phyloP scores from a whole-genome alignment of 1,140 invertebrate species.

The Pachypsylla venusta region DNA sequence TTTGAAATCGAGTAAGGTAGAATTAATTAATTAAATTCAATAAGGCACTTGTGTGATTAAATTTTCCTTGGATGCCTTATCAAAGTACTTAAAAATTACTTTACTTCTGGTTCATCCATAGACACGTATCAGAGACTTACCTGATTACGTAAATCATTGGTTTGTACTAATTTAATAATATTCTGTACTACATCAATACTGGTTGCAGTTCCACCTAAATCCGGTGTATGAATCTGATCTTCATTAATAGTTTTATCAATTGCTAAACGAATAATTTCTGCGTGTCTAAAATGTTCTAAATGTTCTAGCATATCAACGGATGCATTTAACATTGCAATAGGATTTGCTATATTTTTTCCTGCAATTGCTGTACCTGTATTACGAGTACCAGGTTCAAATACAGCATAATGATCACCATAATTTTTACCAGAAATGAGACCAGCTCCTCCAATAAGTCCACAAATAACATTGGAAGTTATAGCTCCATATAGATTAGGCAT shows the following conservation, averaged over 20 bases:
- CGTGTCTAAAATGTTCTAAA: conserved; percentile 67
- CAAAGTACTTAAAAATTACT: not conserved
- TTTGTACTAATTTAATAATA: conserved; percentile 32
- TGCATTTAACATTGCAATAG: conserved; percentile 87
- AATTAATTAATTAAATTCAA: no score
- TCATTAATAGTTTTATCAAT: conserved; percentile 68
- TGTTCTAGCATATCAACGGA: conserved; percentile 85
- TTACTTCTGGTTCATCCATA: conserved; percentile 2
- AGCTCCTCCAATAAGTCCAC: conserved; percentile 91
- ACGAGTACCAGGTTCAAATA: conserved; percentile 77
- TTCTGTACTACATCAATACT: conserved; percentile 43
- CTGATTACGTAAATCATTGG: conserved; percentile 7
- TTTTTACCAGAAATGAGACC: conserved; percentile 90
- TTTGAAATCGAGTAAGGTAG: no score
- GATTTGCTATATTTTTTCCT: conserved; percentile 94
- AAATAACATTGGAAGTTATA: conserved; percentile 93
- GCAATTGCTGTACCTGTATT: conserved; percentile 86
- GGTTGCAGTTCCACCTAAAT: conserved; percentile 40
- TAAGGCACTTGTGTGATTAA: not conserved
- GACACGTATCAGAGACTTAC: conserved; percentile 10
- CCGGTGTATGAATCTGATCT: conserved; percentile 59
- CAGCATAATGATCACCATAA: conserved; percentile 88
- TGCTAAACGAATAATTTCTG: conserved; percentile 55
- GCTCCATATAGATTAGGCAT: conserved; percentile 98
- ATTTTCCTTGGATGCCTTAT: not conserved